phyloP scores from a whole-genome alignment of 2,113 vertebrate genomes.

The Geothlypis trichas region DNA sequence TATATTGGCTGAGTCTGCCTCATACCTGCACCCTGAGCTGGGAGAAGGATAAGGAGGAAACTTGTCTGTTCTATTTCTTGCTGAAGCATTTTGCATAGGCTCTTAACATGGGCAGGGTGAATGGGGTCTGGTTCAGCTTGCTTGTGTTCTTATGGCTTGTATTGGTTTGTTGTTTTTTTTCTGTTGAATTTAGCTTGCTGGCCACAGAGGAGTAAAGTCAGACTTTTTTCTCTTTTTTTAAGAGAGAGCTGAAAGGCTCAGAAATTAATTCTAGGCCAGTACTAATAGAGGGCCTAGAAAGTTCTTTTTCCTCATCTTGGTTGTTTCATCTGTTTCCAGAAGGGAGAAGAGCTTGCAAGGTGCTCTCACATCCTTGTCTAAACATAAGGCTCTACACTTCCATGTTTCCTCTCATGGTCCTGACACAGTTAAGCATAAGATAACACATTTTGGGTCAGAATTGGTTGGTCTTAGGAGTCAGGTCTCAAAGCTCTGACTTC shows the following conservation, averaged over 20 bases:
- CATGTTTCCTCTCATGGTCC: neutral
- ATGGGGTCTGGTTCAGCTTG: neutral
- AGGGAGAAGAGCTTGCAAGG: neutral
- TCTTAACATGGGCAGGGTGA: neutral
- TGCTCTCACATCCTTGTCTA: neutral
- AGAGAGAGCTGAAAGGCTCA: neutral
- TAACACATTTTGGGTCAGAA: neutral
- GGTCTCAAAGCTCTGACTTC: neutral
- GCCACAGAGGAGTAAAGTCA: neutral
- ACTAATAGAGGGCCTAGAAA: neutral
- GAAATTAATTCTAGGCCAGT: neutral
- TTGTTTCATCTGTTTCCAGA: neutral
- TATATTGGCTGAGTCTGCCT: neutral
- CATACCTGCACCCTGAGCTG: neutral
- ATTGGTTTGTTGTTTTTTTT: neutral
- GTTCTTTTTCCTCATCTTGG: neutral
- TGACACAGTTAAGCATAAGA: neutral
- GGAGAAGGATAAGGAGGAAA: neutral
- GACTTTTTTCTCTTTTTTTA: neutral
- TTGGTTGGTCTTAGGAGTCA: neutral
- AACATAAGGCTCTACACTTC: neutral
- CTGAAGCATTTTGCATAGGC: neutral
- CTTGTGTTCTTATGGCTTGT: neutral
- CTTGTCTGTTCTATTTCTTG: neutral
- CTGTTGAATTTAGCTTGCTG: neutral